Conservation (phyloP, 2,113 vertebrate genomes). For the Melanotaenia duboulayi region DNA sequence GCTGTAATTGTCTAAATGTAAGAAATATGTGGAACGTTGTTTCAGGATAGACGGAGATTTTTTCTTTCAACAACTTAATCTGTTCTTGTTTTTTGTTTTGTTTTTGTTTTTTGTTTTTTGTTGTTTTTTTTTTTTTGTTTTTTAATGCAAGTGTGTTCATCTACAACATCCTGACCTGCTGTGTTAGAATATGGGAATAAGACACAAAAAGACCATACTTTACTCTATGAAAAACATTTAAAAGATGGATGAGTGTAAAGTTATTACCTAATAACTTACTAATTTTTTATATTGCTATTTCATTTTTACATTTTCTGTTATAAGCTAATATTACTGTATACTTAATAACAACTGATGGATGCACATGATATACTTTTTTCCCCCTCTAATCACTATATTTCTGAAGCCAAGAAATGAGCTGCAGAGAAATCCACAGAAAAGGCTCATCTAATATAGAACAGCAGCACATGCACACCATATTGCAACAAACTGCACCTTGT, state of each 20-base stretch:
- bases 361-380: not conserved
- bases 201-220: not conserved
- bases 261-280: not conserved
- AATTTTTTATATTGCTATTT: conserved; percentile 1
- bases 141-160: not conserved
- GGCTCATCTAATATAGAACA: not conserved
- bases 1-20: conserved; percentile 3
- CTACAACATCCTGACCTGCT: not conserved
- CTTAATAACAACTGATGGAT: not conserved
- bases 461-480: not conserved
- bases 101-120: not conserved
- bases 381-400: not conserved
- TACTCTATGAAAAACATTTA: not conserved
- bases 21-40: no score
- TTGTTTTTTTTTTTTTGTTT: not conserved
- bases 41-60: no score
- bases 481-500: not conserved
- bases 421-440: conserved; percentile 5
- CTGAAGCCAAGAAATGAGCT: conserved; percentile 19
- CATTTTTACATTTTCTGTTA: not conserved
- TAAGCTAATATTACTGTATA: not conserved
- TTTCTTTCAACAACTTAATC: not conserved
- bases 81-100: not conserved
- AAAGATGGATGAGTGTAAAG: not conserved
- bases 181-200: not conserved